Base-by-base conservation (phyloP, 2,888 invertebrate species). In the Drosophila limbata region DNA sequence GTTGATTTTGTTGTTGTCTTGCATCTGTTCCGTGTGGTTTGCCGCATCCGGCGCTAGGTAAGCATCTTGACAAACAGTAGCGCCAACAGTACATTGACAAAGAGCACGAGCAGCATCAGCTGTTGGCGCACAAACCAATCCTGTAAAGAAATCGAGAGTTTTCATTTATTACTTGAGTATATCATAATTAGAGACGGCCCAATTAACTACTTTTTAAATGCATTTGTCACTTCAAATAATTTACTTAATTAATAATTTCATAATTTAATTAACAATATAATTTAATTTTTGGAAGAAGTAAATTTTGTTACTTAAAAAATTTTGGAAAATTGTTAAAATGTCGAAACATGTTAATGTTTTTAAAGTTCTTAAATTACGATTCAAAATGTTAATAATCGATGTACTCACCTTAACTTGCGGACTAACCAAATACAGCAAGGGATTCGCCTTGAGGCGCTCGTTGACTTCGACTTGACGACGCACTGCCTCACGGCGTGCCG, bases 111-210 rank as follows among this genome's bases (percentile, higher is more conserved):
- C 94, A 98, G 96, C 93, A 98, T 96, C 93, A 98, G 95, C 94
- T 98, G 97, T 94, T 98, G 98, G 93, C 98, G 95, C 92, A 97
- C 97, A 94, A 98, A 97, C 98, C 98, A 98, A 95, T 98, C 98
- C 97, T 98, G 76, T 1, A 53, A 53, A 45, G 21, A 25, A 11
- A 53, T 47, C 9, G 6, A 11, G 10, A 45, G 44, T n/a, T 19
- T 5, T 4, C 4, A 21, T 44, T 17, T 17, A 31, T 15, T 4
- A 19, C 15, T 15, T 21, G 33, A 2, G 15, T 17, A 19, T 19
- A 3, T 25, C 10, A 39, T 8, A 33, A 5, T 35, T 3, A 21
- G 21, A 21, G 21, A 21, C 1, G 21, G 3, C 21, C 3, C 21
- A 21, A 21, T 21, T 25, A 25, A 25, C 25, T 25, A 25, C 25